Percentiles rank a stretch among this genome's conserved stretches.
Conservation (phyloP, 2,888 invertebrate species). For the Drosophila ustulata region DNA sequence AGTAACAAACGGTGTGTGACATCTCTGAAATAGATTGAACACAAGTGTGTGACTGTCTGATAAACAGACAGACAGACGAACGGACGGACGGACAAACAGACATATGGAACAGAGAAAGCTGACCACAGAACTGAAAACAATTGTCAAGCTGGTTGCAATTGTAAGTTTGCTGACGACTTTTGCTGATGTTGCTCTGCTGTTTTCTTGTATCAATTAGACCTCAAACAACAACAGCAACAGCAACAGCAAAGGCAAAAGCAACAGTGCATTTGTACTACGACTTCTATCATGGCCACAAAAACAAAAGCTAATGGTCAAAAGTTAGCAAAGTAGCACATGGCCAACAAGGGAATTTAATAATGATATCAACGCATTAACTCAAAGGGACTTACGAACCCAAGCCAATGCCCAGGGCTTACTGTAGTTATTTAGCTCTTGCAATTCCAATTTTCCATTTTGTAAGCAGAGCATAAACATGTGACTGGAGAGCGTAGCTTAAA, state of each 20-base stretch:
- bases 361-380: conserved; percentile 75
- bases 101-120: conserved; percentile 34
- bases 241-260: conserved; percentile 59
- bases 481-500: conserved; percentile 53
- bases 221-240: conserved; percentile 53
- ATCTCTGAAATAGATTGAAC: conserved; percentile 69
- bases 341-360: conserved; percentile 61
- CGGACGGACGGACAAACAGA: conserved; percentile 13
- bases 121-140: conserved; percentile 79
- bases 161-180: conserved; percentile 59
- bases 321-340: conserved; percentile 59
- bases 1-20: conserved; percentile 49
- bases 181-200: conserved; percentile 27
- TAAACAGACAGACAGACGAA: conserved; percentile 14
- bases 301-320: conserved; percentile 79
- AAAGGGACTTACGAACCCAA: conserved; percentile 54
- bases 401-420: conserved; percentile 38
- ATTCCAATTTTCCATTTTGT: conserved; percentile 48
- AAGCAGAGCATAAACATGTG: conserved; percentile 52
- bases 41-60: conserved; percentile 28
- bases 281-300: conserved; percentile 61
- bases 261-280: conserved; percentile 54
- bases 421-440: conserved; percentile 60
- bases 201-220: conserved; percentile 74
- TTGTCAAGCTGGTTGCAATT: conserved; percentile 73